Base-by-base conservation (phyloP, 35 echinoderm and acorn worm genomes). In the Ophiothrix spiculata region DNA sequence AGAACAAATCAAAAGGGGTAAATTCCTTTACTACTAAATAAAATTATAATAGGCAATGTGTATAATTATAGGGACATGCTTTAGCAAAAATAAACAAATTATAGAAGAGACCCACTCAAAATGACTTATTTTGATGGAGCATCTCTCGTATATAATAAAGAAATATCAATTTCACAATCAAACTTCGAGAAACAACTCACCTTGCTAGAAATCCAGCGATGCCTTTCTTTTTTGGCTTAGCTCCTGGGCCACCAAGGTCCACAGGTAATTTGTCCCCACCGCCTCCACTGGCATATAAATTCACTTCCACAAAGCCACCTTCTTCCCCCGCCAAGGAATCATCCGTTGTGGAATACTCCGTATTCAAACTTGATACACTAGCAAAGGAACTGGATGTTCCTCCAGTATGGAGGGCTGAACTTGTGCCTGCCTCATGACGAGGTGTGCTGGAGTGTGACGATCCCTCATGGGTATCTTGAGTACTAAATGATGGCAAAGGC, bases 161-260 rank as follows among this genome's bases (percentile, higher is more conserved):
- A n/a, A n/a, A n/a, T n/a, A n/a, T n/a, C n/a, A n/a, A n/a, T n/a
- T n/a, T n/a, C n/a, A n/a, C n/a, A n/a, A n/a, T n/a, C n/a, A n/a
- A n/a, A n/a, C n/a, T n/a, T n/a, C n/a, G n/a, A n/a, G n/a, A n/a
- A n/a, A n/a, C n/a, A n/a, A 84, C 81, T 34, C 16, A 84, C 81
- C 81, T 84, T 84, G 81, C 42, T 16, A 84, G 36, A 29, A 84
- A 84, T 19, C 81, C 81, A 84, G 81, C 81, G n/a, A 84, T 35
- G 37, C 81, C 81, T 19, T 37, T 60, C 54, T 84, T 84, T 35
- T 84, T 84, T 13, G 81, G 81, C 33, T 84, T 84, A 0, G 81
- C 81, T 64, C 81, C 81, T 36, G 63, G 81, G 46, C 13, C 37
- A 25, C 34, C 49, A 60, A 60, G 69, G 54, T 54, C 40, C 29